Evolutionary conservation across 2,888 invertebrate genomes (phyloP).

Genomic region (Eupithecia centaureata): DNA sequence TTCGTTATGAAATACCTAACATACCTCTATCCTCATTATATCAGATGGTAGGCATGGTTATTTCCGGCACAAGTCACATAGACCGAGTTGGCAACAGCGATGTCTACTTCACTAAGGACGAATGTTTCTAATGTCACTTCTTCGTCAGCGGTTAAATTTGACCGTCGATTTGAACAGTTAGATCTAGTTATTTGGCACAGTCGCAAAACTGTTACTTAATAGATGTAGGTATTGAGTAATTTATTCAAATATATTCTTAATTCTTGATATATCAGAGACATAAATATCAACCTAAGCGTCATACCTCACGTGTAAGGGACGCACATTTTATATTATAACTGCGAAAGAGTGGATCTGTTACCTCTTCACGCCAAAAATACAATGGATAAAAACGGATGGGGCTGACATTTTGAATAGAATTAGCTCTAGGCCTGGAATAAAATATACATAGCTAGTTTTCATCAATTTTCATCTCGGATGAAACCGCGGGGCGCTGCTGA

Average conservation of each 20-base stretch:
- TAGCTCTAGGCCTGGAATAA: no score
- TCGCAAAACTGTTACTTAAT: conserved; percentile 3
- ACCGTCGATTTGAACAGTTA: conserved; percentile 28
- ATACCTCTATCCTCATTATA: conserved; percentile 22
- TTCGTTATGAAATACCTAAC: conserved; percentile 37
- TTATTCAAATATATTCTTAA: background rate
- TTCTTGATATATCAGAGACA: background rate
- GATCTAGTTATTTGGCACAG: conserved; percentile 19
- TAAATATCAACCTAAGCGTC: background rate
- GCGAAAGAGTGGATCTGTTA: no score
- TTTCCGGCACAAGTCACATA: conserved; percentile 70
- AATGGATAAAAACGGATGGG: no score
- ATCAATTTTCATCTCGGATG: no score
- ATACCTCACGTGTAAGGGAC: background rate
- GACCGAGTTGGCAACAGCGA: conserved; percentile 72
- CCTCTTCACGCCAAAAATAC: no score
- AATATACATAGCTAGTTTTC: no score
- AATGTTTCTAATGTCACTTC: conserved; percentile 63
- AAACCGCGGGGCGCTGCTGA: no score
- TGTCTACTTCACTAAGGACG: conserved; percentile 67
- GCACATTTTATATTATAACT: no score
- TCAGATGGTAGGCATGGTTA: conserved; percentile 51
- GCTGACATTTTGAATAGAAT: no score
- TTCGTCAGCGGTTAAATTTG: conserved; percentile 47
- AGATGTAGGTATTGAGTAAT: background rate